These are phyloP conservation scores for Dicaeum eximium DNA, from an alignment of 2,113 vertebrate genomes.

Conservation along the genomic window DNA sequence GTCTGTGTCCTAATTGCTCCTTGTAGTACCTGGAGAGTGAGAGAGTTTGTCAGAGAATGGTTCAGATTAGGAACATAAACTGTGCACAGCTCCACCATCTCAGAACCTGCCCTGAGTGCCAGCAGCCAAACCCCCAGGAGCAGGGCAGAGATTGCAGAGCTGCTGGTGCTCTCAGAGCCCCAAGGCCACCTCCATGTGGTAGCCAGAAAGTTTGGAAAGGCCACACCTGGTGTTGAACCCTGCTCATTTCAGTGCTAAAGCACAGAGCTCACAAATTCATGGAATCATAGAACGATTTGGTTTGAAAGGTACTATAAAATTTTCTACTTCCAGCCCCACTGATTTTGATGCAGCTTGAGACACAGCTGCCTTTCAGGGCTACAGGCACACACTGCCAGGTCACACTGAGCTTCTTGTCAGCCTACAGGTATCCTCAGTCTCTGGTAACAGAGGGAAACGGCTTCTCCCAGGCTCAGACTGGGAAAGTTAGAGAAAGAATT, in stretches of 20 bases:
- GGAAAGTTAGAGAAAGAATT: too few relatives aligned
- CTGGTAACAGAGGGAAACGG: too few relatives aligned
- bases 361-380: not conserved
- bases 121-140: not conserved
- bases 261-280: not conserved
- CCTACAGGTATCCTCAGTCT: too few relatives aligned
- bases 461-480: too few relatives aligned
- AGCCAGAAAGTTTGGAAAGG: not conserved
- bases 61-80: not conserved
- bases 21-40: not conserved
- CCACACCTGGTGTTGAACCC: not conserved
- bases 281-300: not conserved
- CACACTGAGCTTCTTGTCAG: not conserved
- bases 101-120: not conserved
- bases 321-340: not conserved
- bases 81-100: not conserved
- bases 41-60: not conserved
- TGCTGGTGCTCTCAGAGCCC: not conserved
- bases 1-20: not conserved
- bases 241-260: accelerated
- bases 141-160: not conserved
- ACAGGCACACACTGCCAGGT: not conserved
- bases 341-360: not conserved
- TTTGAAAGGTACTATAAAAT: not conserved
- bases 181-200: accelerated